Conservation (phyloP, 2,888 invertebrate genomes). For the Pristionchus exspectatus region DNA sequence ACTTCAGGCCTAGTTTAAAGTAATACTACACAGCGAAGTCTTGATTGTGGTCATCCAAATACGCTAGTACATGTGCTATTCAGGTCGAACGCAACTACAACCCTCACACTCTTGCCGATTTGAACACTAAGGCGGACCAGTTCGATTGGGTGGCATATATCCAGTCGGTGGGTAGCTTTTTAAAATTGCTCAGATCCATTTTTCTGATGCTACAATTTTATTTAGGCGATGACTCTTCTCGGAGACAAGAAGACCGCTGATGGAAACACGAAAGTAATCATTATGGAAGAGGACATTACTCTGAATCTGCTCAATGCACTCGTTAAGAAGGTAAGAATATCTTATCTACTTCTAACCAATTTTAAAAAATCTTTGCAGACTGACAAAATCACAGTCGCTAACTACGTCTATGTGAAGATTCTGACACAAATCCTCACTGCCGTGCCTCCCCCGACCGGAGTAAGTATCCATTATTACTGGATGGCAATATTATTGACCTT, state of each 20-base stretch:
- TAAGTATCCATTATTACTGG: background rate
- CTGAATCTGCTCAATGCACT: conserved; percentile 14
- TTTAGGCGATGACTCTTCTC: background rate
- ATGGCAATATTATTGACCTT: background rate
- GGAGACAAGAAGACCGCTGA: background rate
- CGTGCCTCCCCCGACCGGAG: background rate
- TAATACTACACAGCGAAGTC: background rate
- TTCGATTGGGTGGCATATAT: conserved; percentile 16
- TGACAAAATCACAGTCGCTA: background rate
- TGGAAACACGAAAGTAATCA: background rate
- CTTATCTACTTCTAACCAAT: background rate
- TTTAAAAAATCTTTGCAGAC: background rate
- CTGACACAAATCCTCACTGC: background rate
- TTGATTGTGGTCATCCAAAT: too few relatives aligned
- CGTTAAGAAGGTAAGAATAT: background rate
- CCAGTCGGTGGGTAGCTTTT: background rate
- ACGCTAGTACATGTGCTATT: too few relatives aligned
- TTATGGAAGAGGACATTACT: conserved; percentile 40
- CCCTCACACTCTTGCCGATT: background rate
- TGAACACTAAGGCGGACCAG: background rate
- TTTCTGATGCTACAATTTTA: background rate
- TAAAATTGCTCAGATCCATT: background rate
- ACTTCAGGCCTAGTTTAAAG: too few relatives aligned
- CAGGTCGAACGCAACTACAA: conserved; percentile 26
- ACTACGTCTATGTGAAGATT: conserved; percentile 7